Evolutionary conservation across 2,113 vertebrate species (phyloP).

Genomic region (Bos indicus): DNA sequence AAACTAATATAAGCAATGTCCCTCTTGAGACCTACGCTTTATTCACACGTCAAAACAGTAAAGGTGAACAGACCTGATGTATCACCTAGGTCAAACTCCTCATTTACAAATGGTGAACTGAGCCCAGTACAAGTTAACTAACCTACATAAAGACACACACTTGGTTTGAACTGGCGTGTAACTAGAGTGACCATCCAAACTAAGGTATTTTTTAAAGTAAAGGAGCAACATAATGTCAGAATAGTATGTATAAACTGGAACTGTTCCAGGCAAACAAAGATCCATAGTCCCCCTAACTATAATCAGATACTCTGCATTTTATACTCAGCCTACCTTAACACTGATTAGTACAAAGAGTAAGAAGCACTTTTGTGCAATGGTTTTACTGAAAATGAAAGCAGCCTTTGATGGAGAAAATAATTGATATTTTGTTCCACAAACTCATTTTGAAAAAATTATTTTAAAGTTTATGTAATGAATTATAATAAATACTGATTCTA

Average conservation of each 20-base stretch:
- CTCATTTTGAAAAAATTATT: neutral
- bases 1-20: neutral
- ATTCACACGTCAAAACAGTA: neutral
- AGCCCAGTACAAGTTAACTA: neutral
- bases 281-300: rapidly evolving
- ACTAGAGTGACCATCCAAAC: neutral
- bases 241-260: neutral
- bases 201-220: neutral
- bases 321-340: neutral
- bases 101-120: neutral
- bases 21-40: neutral
- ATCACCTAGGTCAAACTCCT: neutral
- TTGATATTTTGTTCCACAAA: neutral
- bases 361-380: neutral
- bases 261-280: neutral
- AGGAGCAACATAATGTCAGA: neutral
- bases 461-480: neutral
- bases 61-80: neutral
- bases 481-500: neutral
- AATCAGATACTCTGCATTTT: neutral
- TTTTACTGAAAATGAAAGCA: neutral
- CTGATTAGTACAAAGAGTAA: neutral
- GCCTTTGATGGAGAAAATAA: neutral
- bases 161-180: neutral
- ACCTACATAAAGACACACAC: neutral